These are phyloP conservation scores for Sesia apiformis DNA, from an alignment of 2,888 invertebrate species.

Conservation along the genomic window DNA sequence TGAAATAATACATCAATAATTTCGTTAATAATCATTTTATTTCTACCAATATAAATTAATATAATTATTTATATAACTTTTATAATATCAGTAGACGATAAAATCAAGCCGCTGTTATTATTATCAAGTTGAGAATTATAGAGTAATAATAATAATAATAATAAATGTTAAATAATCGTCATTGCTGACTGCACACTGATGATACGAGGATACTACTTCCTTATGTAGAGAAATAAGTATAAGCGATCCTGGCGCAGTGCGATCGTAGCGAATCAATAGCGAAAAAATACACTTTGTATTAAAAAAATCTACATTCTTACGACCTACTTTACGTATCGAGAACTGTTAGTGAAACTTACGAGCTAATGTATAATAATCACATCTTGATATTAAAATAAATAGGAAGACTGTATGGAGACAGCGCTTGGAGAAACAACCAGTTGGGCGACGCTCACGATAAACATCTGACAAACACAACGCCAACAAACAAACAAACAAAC, in stretches of 20 bases:
- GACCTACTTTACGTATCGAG: slow-evolving; percentile 25
- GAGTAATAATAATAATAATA: slow-evolving; percentile 2
- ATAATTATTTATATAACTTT: slow-evolving; percentile 42
- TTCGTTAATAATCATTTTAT: slow-evolving; percentile 62
- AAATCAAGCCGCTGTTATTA: slow-evolving; percentile 49
- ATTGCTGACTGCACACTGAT: slow-evolving; percentile 21
- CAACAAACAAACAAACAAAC: slow-evolving; percentile 29
- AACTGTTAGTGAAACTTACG: slow-evolving; percentile 55
- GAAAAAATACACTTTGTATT: slow-evolving; percentile 3
- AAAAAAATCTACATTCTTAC: slow-evolving; percentile 21
- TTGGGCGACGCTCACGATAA: slow-evolving; percentile 47
- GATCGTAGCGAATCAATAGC: slow-evolving; percentile 11
- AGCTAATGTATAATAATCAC: slow-evolving; percentile 61
- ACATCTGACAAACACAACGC: slow-evolving; percentile 34
- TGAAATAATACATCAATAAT: slow-evolving; percentile 21
- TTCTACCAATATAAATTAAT: slow-evolving; percentile 47
- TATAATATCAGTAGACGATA: slow-evolving; percentile 49
- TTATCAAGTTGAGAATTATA: slow-evolving; percentile 30
- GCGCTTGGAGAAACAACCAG: slow-evolving; percentile 56
- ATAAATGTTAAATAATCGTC: slow-evolving; percentile 1
- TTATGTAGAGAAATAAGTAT: slow-evolving; percentile 58
- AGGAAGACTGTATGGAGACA: slow-evolving; percentile 58
- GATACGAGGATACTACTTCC: slow-evolving; percentile 49
- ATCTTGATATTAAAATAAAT: slow-evolving; percentile 67
- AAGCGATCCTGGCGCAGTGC: slow-evolving; percentile 40